Evolutionary conservation across 2,888 invertebrate species (phyloP).

Genomic region (Gymnocheta viridis): DNA sequence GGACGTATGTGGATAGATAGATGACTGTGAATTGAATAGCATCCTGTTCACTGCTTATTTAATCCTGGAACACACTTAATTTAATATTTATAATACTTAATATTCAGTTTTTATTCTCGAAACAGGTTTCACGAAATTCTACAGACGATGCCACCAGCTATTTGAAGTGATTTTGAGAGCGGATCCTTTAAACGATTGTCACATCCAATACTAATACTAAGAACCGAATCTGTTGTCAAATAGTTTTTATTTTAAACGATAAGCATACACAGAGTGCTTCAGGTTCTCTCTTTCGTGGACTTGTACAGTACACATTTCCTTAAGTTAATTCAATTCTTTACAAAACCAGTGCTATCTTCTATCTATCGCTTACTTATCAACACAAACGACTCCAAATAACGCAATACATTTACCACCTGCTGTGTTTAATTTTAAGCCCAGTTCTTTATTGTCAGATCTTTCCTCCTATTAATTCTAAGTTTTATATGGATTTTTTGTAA

Average conservation of each 20-base stretch:
- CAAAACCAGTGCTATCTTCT: background rate
- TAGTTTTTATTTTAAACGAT: background rate
- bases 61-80: no score
- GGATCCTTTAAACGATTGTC: background rate
- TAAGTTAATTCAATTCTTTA: background rate
- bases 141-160: no score
- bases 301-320: no score
- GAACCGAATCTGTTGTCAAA: background rate
- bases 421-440: conserved; percentile 13
- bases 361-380: background rate
- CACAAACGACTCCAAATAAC: background rate
- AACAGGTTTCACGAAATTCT: no score
- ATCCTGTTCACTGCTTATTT: no score
- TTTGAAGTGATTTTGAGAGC: background rate
- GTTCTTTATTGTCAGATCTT: background rate
- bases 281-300: no score
- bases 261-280: no score
- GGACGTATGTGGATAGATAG: no score
- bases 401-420: conserved; percentile 19
- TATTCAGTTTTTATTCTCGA: no score
- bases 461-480: background rate
- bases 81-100: no score
- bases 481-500: background rate
- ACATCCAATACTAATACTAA: background rate
- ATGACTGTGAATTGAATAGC: no score